A percentile compares a stretch with the other conserved stretches of the same genome.
Conservation (phyloP, 2,888 invertebrate genomes). For the Ornithoptera alexandrae region DNA sequence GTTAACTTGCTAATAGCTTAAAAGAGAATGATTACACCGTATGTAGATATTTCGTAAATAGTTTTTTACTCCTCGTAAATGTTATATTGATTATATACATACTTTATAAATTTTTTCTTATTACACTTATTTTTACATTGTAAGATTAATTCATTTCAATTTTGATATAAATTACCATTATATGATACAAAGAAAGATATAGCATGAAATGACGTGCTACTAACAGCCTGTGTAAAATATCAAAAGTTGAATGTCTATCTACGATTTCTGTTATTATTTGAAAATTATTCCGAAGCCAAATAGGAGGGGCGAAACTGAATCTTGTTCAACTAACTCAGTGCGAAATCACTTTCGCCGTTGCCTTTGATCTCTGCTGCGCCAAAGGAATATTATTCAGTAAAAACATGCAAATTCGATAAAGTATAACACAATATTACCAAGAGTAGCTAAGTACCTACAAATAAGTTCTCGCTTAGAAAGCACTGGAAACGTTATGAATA, state of each 20-base stretch:
- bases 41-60: too few relatives aligned
- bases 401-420: slow-evolving; percentile 81
- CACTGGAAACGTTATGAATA: slow-evolving; percentile 55
- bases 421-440: slow-evolving; percentile 78
- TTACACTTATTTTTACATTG: too few relatives aligned
- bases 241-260: slow-evolving; percentile 67
- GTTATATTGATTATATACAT: too few relatives aligned
- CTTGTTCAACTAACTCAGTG: slow-evolving; percentile 78
- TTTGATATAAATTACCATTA: too few relatives aligned
- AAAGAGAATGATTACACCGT: too few relatives aligned
- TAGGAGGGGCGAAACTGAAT: slow-evolving; percentile 70
- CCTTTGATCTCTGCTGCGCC: slow-evolving; percentile 78
- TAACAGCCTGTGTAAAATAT: slow-evolving; percentile 45
- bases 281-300: slow-evolving; percentile 75
- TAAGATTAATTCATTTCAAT: too few relatives aligned
- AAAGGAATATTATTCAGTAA: slow-evolving; percentile 80
- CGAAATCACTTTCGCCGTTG: slow-evolving; percentile 77
- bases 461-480: slow-evolving; percentile 46
- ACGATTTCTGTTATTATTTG: slow-evolving; percentile 74
- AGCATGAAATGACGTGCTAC: slow-evolving; percentile 21
- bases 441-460: slow-evolving; percentile 54
- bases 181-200: too few relatives aligned
- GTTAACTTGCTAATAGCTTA: too few relatives aligned
- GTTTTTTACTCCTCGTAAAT: too few relatives aligned
- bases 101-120: too few relatives aligned